These are phyloP conservation scores for Mythimna albipuncta DNA, from an alignment of 2,888 invertebrate genomes.

Conservation along the genomic window DNA sequence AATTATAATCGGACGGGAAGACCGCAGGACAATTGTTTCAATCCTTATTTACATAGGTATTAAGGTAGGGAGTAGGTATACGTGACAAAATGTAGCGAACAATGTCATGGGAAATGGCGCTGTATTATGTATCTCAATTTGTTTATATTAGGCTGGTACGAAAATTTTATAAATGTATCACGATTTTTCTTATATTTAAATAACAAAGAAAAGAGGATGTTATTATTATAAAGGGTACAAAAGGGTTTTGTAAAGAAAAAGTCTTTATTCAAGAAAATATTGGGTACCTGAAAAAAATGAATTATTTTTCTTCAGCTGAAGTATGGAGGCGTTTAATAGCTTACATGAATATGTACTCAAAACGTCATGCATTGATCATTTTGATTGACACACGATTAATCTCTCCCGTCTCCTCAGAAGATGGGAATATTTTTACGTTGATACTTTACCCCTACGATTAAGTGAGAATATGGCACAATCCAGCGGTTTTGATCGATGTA, in stretches of 20 bases:
- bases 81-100: background rate
- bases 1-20: too few species aligned
- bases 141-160: conserved; percentile 14
- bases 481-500: too few species aligned
- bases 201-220: background rate
- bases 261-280: conserved; percentile 8
- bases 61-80: background rate
- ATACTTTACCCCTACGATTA: background rate
- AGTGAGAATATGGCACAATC: background rate
- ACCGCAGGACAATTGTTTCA: background rate
- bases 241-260: background rate
- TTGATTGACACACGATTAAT: conserved; percentile 41
- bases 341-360: conserved; percentile 39
- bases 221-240: background rate
- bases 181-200: conserved; percentile 18
- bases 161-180: background rate
- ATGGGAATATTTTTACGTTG: conserved; percentile 16
- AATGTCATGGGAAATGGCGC: conserved; percentile 9
- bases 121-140: conserved; percentile 11
- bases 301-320: background rate
- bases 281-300: background rate
- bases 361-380: conserved; percentile 23
- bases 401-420: conserved; percentile 1
- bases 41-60: background rate
- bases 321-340: conserved; percentile 2